Base-by-base conservation (phyloP, 2,888 invertebrate genomes). In the Elegia similella region DNA sequence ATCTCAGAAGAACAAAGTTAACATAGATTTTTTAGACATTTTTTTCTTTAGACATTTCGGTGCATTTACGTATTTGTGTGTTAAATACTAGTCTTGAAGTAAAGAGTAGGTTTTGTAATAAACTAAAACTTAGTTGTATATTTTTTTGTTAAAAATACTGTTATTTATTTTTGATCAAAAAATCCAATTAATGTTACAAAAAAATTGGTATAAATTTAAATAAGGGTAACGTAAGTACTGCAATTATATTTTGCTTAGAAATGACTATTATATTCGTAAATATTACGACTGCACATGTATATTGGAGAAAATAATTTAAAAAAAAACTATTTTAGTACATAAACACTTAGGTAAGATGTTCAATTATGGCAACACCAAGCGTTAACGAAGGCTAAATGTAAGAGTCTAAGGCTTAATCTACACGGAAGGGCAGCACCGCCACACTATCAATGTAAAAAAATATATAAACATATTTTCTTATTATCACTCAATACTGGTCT, bases 1-100 rank as follows among this genome's bases (percentile, higher is more conserved):
- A 83, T 84, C 84, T 84, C 84, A 82, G 68, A 72, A 62, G 80
- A 82, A 83, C 81, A 84, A 82, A 73, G 65, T 72, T 70, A 30
- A 16, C 29, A 12, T 54, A 32, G 16, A 38, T 43, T 54, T 43
- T 54, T 34, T 55, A 44, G 30, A 44, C 32, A 34, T 12, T 30
- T 54, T 56, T 58, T 56, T 46, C 55, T 46, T n/a, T 55, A 13
- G 48, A 42, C 48, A 54, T 55, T 59, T 54, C 56, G 59, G 56
- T 59, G 60, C 62, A 60, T 60, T 60, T 60, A 59, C 57, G 47
- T 47, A 12, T 55, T 23, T 53, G 42, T 50, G 50, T 50, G 50
- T 50, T 34, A 12, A 32, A 42, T 57, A 55, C 52, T 52, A 56
- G 42, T 52, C 53, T 42, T 52, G 42, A 50, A 50, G 15, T 52